Base-by-base conservation (phyloP, 2,113 vertebrate species). In the human (Homo sapiens) region DNA sequence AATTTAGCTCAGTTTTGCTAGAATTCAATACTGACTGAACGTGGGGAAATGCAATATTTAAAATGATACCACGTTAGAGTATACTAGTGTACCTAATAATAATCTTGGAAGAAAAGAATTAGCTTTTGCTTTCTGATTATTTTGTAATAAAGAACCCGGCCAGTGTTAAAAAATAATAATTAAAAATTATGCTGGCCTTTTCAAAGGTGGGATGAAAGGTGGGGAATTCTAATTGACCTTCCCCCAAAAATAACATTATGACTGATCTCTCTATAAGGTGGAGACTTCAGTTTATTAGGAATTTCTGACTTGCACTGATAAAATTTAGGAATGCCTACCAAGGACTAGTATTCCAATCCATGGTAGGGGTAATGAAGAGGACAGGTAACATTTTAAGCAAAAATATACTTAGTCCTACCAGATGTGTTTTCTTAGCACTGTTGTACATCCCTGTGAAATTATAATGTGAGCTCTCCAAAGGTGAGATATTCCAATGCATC, bases 51-150 rank as follows among this genome's bases (percentile, higher is more conserved):
- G 10, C 13, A 92, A 75, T 61, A 92, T 97, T 92, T 35, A 43
- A 88, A 94, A 84, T 57, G 52, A 91, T 43, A 55, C 30, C 38
- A 45, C 6, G 48, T 80, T 96, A 90, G 8, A 76, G 22, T 92
- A 70, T 93, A 93, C 32, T 83, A 90, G 45, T 52, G 52, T n/a
- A 93, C 85, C 30, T 90, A 97, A 75, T 94, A 90, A 89, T 90
- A 66, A 68, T 79, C 78, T 98, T 95, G 78, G 70, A 96, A 57
- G 30, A 78, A 89, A 45, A 5, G 35, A 78, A 92, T 90, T 96
- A 14, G 18, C 50, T 76, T 96, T 94, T 95, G 22, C 9, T n/a
- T 97, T 75, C 22, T 95, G 94, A 94, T 96, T 25, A 93, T 80
- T 93, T 75, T 76, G 61, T 8, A 17, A 55, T 17, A 95, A 75